Conservation (phyloP, 2,888 invertebrate genomes). For the Acheta domesticus region DNA sequence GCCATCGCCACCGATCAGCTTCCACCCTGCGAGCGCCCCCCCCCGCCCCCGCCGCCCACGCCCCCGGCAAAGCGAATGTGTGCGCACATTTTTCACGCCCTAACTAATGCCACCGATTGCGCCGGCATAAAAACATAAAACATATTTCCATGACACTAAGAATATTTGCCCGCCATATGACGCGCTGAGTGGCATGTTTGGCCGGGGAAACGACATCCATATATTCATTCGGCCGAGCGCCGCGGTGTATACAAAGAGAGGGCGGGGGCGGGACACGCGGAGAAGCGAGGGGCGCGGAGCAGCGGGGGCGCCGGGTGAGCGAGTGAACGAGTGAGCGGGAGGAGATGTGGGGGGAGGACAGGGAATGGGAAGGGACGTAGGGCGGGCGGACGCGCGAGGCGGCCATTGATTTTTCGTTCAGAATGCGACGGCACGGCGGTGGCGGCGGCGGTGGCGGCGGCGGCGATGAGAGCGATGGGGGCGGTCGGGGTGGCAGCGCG, state of each 20-base stretch:
- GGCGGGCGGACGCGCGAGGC: not conserved
- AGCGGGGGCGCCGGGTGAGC: no score
- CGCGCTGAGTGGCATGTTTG: constrained; percentile 18
- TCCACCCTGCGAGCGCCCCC: no score
- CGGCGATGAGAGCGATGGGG: not conserved
- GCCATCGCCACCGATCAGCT: no score
- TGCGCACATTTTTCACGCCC: constrained; percentile 1
- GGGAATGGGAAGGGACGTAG: not conserved
- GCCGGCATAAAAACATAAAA: constrained; percentile 18
- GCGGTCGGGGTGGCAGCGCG: not conserved
- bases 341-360: not conserved
- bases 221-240: not conserved
- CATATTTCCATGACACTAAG: constrained; percentile 7
- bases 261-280: not conserved
- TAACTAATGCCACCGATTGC: constrained; percentile 18
- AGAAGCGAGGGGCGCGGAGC: no score
- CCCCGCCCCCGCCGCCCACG: not conserved
- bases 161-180: constrained; percentile 10
- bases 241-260: not conserved
- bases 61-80: not conserved
- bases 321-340: no score
- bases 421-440: not conserved
- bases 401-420: constrained; percentile 9
- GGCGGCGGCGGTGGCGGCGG: constrained; percentile 21
- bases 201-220: constrained; percentile 6